Evolutionary conservation across 2,113 vertebrate genomes (phyloP), one percentile per base, ranked within the genome.

Genomic region (Aspiorhynchus laticeps): DNA sequence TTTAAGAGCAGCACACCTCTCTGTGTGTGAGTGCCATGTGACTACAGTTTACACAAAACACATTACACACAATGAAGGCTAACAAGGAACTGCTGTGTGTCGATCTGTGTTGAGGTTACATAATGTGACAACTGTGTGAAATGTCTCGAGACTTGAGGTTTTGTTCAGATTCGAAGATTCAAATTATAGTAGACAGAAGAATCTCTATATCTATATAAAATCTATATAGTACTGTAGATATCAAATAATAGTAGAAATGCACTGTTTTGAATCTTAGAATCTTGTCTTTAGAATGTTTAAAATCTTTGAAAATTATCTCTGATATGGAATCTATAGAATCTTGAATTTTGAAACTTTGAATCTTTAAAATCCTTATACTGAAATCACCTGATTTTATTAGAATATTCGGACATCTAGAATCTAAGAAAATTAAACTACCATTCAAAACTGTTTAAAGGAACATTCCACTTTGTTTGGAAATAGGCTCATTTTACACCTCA

Each of bases 31-130:
- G 14, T 7, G 33, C 46, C 48, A 82, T 43, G 82, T 84, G 48
- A 84, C 82, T 41, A 31, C 41, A 74, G 69, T 74, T 59, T 74
- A 84, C 82, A 84, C 69, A 17, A 84, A 74, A 84, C 48, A 84
- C 9, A 8, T 36, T 38, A 41, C 14, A 65, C 43, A 83, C n/a
- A 51, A 83, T 33, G 43, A 46, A 51, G 8, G 43, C 67, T 26
- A 53, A 67, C 80, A 67, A 51, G 65, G 61, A 71, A 15, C 63
- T 38, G 63, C 38, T 28, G 8, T 48, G 61, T 61, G 73, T 81
- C 15, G 36, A 53, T 61, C n/a, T 63, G 73, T 79, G 59, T 28
- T 33, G 56, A 53, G 75, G 21, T 80, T 86, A 80, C 78, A 80
- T 86, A 80, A 59, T 71, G 61, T 79, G 84, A 86, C 75, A 79